phyloP scores from a whole-genome alignment of 2,797 vertebrate genomes.

The Dermochelys coriacea region DNA sequence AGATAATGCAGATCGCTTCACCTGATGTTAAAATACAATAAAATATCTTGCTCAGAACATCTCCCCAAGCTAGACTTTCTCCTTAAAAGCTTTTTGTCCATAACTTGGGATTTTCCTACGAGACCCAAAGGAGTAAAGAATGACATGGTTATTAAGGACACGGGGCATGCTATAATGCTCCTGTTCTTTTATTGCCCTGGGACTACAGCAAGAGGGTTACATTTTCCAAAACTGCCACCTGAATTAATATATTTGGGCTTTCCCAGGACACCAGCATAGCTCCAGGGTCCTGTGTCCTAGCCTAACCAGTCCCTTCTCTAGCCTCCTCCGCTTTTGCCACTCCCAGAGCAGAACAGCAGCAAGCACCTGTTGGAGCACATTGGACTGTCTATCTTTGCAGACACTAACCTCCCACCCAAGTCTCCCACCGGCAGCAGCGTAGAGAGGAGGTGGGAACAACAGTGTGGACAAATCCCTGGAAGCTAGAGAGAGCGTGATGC shows the following conservation, averaged over 20 bases:
- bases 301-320: neutral
- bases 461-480: neutral
- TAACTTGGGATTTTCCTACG: neutral
- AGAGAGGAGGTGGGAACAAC: neutral
- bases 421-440: too few species aligned
- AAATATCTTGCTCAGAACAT: neutral
- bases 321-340: neutral
- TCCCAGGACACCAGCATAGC: neutral
- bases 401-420: neutral
- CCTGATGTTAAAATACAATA: neutral
- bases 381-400: too few species aligned
- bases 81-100: neutral
- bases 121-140: neutral
- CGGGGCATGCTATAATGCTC: neutral
- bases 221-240: neutral
- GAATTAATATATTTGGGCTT: neutral
- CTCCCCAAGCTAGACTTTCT: neutral
- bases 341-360: neutral
- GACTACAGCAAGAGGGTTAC: neutral
- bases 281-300: neutral
- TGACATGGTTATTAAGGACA: neutral
- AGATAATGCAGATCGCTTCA: neutral
- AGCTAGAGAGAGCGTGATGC: neutral
- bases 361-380: neutral
- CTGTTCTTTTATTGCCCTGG: rapidly evolving